Evolutionary conservation across 2,797 vertebrate genomes (phyloP), one percentile per base, ranked within the genome.

Genomic region (Urophycis tenuis): DNA sequence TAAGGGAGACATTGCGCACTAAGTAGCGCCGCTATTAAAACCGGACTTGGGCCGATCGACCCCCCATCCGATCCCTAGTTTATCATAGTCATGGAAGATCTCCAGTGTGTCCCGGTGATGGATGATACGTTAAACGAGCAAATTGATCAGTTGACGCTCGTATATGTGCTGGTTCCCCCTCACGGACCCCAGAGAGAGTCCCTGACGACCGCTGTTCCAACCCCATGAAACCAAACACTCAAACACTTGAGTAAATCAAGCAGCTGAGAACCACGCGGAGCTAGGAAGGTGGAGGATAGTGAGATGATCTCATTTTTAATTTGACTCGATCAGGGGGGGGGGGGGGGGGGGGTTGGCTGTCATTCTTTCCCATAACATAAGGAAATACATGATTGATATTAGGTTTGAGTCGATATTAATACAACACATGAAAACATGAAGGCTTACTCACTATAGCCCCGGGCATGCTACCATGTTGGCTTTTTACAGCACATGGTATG

Each of bases 71-170:
- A 33, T 80, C 81, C 78, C 79, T 85, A 72, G 72, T 82, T 87
- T 83, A 88, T 88, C 82, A 85, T 82, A 73, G 45, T 74, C 79
- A 77, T 77, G 81, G 77, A 39, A 64, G 39, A 71, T 72, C 76
- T 69, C 31, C 79, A 60, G 11, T 41, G 82, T 74, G 82, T 86
- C 80, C 8, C 0, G 30, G 49, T 89, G 88, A 92, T 90, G 83
- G 87, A 91, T 91, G 87, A 74, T 41, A 78, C 80, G 81, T 89
- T 87, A 85, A 83, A 85, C 80, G 36, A 83, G 81, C 71, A 75
- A 85, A 91, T 88, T 85, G 89, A 91, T 91, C 84, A 77, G 77
- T 81, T 85, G 75, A 75, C 77, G 76, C 81, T 82, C 73, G 74
- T 77, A 76, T 74, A 82, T 81, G 80, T 78, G 80, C 53, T 83